These are phyloP conservation scores for Cynodonichthys magdalenae DNA, from an alignment of 2,797 vertebrate genomes.

Conservation along the genomic window DNA sequence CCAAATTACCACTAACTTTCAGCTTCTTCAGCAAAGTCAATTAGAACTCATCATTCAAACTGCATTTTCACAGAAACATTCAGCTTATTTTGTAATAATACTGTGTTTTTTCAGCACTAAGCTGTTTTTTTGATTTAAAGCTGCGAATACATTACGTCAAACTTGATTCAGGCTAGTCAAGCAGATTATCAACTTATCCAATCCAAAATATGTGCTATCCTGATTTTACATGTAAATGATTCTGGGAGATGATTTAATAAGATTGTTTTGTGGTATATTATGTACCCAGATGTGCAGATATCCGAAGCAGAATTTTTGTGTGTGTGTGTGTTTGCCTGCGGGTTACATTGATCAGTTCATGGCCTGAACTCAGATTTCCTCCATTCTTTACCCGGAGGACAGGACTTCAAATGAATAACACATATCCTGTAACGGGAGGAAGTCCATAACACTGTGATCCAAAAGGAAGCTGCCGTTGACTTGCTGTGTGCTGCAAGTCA, in stretches of 20 bases:
- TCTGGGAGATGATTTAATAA: slow-evolving; percentile 26
- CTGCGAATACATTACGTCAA: no score
- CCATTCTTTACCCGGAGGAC: slow-evolving; percentile 64
- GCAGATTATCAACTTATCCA: background rate
- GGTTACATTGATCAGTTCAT: slow-evolving; percentile 55
- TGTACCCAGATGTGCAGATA: slow-evolving; percentile 10
- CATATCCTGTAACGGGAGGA: slow-evolving; percentile 67
- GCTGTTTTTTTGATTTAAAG: background rate
- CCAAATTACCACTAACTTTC: no score
- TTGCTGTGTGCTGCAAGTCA: slow-evolving; percentile 46
- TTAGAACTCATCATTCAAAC: no score
- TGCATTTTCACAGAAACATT: no score
- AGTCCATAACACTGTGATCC: slow-evolving; percentile 57
- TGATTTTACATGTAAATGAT: slow-evolving; percentile 22
- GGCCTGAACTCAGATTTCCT: slow-evolving; percentile 52
- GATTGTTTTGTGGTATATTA: slow-evolving; percentile 6
- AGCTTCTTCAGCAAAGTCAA: no score
- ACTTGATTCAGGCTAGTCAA: background rate
- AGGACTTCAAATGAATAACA: slow-evolving; percentile 71
- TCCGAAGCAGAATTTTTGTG: slow-evolving; percentile 11
- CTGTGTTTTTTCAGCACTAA: background rate
- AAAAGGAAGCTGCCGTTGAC: slow-evolving; percentile 62
- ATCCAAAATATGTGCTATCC: background rate
- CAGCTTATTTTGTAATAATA: background rate
- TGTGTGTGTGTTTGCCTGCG: slow-evolving; percentile 48